Evolutionary conservation across 2,888 invertebrate species (phyloP).

Genomic region (Trachelus stipa): DNA sequence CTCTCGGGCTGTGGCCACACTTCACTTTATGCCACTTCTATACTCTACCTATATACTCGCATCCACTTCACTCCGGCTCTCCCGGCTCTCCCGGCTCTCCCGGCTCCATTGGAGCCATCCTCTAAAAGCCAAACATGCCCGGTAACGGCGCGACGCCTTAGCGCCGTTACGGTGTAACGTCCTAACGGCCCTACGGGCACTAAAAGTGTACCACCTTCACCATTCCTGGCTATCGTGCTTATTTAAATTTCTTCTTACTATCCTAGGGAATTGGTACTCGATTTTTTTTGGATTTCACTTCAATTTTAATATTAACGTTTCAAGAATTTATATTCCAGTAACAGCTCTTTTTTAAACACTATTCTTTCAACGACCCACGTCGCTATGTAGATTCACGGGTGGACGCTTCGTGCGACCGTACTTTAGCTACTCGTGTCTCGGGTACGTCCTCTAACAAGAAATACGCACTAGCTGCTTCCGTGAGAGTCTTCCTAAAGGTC

Average conservation of each 20-base stretch:
- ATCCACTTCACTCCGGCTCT: neutral
- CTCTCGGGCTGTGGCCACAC: neutral
- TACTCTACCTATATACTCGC: neutral
- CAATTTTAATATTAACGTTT: neutral
- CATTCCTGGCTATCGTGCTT: neutral
- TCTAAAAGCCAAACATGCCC: constrained; percentile 9
- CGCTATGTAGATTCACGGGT: neutral
- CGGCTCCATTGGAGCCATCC: neutral
- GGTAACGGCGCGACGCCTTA: constrained; percentile 1
- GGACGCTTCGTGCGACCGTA: neutral
- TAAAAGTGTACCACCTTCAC: constrained; percentile 1
- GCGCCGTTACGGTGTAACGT: neutral
- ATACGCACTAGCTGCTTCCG: neutral
- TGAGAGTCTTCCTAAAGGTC: neutral
- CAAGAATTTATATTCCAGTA: neutral
- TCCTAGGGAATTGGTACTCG: neutral
- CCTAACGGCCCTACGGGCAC: neutral
- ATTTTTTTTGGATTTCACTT: neutral
- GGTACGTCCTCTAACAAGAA: neutral
- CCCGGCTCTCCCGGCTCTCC: neutral
- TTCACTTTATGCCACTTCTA: neutral
- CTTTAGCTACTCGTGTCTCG: neutral
- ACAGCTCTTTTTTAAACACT: neutral
- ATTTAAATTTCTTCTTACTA: neutral
- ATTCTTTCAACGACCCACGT: neutral